A percentile compares a stretch with the other conserved stretches of the same genome.
These are phyloP conservation scores for Triplophysa siluroides DNA, from an alignment of 2,113 vertebrate species.

Conservation along the genomic window DNA sequence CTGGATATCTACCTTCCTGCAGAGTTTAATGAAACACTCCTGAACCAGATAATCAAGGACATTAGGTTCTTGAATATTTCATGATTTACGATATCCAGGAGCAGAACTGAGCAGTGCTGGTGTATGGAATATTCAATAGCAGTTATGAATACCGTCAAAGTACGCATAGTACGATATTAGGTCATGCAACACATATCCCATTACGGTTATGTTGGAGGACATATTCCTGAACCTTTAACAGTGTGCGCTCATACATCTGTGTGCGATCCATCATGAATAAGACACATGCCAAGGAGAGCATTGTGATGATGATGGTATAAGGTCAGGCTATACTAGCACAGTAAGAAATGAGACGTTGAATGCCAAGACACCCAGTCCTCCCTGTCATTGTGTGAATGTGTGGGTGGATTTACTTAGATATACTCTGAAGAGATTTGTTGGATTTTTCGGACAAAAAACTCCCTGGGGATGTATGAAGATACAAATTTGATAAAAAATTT, in stretches of 20 bases:
- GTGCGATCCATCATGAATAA: constrained; percentile 65
- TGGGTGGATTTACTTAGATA: not conserved
- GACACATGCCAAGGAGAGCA: constrained; percentile 57
- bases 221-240: not conserved
- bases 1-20: not conserved
- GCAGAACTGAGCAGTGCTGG: not conserved
- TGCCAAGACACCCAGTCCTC: not conserved
- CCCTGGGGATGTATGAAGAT: no score
- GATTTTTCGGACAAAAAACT: no score
- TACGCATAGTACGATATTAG: not conserved
- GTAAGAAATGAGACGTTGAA: constrained; percentile 33
- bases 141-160: not conserved
- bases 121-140: not conserved
- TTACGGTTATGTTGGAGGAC: not conserved
- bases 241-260: constrained; percentile 62
- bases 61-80: constrained; percentile 16
- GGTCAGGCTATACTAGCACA: constrained; percentile 62
- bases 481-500: no score
- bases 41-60: constrained; percentile 28
- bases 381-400: not conserved
- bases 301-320: constrained; percentile 64
- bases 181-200: not conserved
- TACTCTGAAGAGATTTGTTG: not conserved
- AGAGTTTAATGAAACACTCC: not conserved
- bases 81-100: constrained; percentile 4